phyloP scores from a whole-genome alignment of 2,797 vertebrate species.

The Xenopus petersii region DNA sequence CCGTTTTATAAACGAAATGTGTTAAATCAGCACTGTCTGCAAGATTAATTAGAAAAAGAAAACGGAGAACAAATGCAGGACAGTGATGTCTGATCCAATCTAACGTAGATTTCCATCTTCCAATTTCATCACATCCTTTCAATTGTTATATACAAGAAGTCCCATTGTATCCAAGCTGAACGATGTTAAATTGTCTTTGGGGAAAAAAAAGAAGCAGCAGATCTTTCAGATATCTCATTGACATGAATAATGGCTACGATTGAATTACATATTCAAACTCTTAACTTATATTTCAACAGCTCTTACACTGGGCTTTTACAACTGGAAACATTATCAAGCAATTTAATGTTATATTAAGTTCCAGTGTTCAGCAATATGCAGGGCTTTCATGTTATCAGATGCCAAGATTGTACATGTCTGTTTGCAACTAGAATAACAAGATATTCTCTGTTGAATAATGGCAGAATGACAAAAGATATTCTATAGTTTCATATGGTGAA shows the following conservation, averaged over 20 bases:
- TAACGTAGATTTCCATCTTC: constrained; percentile 29
- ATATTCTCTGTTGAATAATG: constrained; percentile 15
- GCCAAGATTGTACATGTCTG: constrained; percentile 20
- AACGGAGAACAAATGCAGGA: constrained; percentile 13
- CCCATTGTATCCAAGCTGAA: constrained; percentile 13
- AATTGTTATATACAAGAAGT: constrained; percentile 31
- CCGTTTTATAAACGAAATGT: constrained; percentile 20
- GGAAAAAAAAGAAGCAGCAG: constrained; percentile 1
- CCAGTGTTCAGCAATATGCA: constrained; percentile 4
- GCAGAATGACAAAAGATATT: constrained; percentile 21
- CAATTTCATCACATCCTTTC: constrained; percentile 30
- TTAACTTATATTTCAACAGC: constrained; percentile 41
- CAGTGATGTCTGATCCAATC: constrained; percentile 22
- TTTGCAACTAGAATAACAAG: constrained; percentile 12
- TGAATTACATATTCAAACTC: constrained; percentile 33
- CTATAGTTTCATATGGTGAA: constrained; percentile 26
- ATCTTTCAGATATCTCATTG: constrained; percentile 36
- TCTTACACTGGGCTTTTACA: constrained; percentile 21
- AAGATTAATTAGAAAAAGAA: constrained; percentile 32
- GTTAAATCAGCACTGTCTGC: constrained; percentile 32
- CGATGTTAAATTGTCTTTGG: constrained; percentile 37
- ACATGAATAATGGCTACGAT: constrained; percentile 28
- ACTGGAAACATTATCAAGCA: constrained; percentile 33
- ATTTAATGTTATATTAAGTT: constrained; percentile 30
- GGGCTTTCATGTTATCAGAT: constrained; percentile 20